Percentiles rank a stretch among this genome's conserved stretches.
These are phyloP conservation scores for Alauda arvensis DNA, from an alignment of 2,797 vertebrate genomes.

Conservation along the genomic window DNA sequence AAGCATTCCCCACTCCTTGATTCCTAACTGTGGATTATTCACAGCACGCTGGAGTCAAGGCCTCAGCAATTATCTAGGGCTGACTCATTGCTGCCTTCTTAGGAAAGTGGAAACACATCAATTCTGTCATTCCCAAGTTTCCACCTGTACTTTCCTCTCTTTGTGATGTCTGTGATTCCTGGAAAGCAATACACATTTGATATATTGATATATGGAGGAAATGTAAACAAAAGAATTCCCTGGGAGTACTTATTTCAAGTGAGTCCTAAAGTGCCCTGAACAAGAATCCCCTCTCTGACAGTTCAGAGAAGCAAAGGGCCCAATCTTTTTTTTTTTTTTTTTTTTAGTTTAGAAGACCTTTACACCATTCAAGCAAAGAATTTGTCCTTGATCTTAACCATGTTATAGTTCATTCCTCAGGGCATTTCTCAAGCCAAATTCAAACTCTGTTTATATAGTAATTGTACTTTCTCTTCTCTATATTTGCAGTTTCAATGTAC, in stretches of 20 bases:
- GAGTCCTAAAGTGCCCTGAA: background rate
- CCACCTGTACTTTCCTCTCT: background rate
- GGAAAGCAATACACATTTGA: background rate
- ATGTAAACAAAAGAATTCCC: background rate
- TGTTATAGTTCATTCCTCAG: background rate
- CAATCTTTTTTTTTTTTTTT: background rate
- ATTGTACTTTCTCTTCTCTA: background rate
- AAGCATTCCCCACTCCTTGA: background rate
- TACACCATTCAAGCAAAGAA: background rate
- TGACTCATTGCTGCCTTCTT: conserved; percentile 2
- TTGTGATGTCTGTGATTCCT: background rate
- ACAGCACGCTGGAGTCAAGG: background rate
- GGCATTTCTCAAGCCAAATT: background rate
- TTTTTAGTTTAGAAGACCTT: background rate
- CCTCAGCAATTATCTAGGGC: background rate
- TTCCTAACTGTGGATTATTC: conserved; percentile 13
- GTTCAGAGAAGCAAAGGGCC: background rate
- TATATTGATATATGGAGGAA: background rate
- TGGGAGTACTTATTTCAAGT: background rate
- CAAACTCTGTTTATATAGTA: background rate
- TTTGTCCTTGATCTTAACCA: background rate
- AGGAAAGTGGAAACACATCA: background rate
- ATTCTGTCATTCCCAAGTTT: background rate
- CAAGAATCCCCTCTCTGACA: background rate
- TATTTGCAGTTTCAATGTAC: background rate